Evolutionary conservation across 92 coral and sea anemone genomes (phyloP).

Genomic region (Siderastrea radians): DNA sequence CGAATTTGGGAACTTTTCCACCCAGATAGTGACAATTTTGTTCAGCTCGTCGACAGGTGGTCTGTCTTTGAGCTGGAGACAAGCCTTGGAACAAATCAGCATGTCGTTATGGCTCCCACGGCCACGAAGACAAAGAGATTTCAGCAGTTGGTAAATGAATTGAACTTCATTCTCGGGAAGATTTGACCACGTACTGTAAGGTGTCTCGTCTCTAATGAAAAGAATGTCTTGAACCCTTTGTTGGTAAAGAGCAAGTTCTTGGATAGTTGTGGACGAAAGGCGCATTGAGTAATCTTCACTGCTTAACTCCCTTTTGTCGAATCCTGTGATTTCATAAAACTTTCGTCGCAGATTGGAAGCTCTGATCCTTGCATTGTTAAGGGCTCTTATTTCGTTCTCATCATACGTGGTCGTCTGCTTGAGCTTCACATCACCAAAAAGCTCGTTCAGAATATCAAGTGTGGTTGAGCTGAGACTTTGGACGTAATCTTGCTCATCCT

Average conservation of each 20-base stretch:
- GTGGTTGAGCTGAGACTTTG: conserved; percentile 30
- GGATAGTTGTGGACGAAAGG: background rate
- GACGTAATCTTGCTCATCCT: conserved; percentile 54
- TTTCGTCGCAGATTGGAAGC: conserved; percentile 63
- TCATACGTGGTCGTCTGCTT: conserved; percentile 58
- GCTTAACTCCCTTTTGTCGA: conserved; percentile 44
- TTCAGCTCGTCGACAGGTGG: conserved; percentile 60
- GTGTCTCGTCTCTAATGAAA: conserved; percentile 61
- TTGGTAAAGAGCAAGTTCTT: conserved; percentile 46
- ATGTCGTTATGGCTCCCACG: conserved; percentile 48
- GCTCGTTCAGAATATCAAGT: conserved; percentile 54
- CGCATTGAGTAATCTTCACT: background rate
- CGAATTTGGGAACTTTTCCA: conserved; percentile 37
- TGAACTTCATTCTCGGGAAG: conserved; percentile 5
- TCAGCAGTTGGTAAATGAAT: conserved; percentile 41
- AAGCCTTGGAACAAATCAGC: conserved; percentile 71
- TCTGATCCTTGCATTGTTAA: conserved; percentile 62
- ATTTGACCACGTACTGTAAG: conserved; percentile 69
- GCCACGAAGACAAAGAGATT: conserved; percentile 35
- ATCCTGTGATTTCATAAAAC: conserved; percentile 66
- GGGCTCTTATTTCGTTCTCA: conserved; percentile 37
- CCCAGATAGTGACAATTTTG: conserved; percentile 47
- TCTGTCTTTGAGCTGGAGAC: conserved; percentile 54
- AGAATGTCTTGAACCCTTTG: conserved; percentile 70
- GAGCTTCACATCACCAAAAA: conserved; percentile 66